Base-by-base conservation (phyloP, 1,140 invertebrate genomes). In the Myzus persicae region DNA sequence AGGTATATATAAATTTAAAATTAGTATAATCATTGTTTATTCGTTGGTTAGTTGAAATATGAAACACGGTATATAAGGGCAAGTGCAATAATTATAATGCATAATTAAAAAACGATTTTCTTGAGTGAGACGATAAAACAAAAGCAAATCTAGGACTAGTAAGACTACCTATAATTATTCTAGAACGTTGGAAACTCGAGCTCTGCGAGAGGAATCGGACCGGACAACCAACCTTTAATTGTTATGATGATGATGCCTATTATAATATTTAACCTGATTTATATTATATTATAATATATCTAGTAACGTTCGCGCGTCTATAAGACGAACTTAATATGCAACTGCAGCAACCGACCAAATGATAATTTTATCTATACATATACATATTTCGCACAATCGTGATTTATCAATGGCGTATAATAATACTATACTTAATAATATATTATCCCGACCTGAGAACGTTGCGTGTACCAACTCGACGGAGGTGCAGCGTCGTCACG, bases 401-500 rank as follows among this genome's bases (percentile, higher is more conserved):
- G 59, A n/a, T 76, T 76, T 76, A 76, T 76, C 59, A n/a, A 76
- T 76, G 59, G 59, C 14, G 31, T 76, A 76, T n/a, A n/a, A 76
- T 76, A 76, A 76, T 76, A 76, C 31, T n/a, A n/a, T 67, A n/a
- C 59, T 1, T 76, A 76, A 76, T 76, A 76, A 76, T 76, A 76
- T 76, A 76, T 76, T 76, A 76, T 76, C n/a, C 59, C 14, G n/a
- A 76, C 59, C 59, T 6, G n/a, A n/a, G 59, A n/a, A 76, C 59
- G 31, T 76, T n/a, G 59, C 59, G 59, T 76, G 59, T 14, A 76
- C 18, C n/a, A 76, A n/a, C 59, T 76, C n/a, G 59, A 76, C 18
- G 59, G n/a, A 76, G 59, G 59, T 76, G 59, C 59, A 76, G 59
- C 59, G 59, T n/a, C 59, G 59, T 76, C 59, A 76, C 59, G 59